Percentiles rank a stretch among this genome's conserved stretches.
phyloP scores from a whole-genome alignment of 2,888 invertebrate species.

The Sturmia bella region DNA sequence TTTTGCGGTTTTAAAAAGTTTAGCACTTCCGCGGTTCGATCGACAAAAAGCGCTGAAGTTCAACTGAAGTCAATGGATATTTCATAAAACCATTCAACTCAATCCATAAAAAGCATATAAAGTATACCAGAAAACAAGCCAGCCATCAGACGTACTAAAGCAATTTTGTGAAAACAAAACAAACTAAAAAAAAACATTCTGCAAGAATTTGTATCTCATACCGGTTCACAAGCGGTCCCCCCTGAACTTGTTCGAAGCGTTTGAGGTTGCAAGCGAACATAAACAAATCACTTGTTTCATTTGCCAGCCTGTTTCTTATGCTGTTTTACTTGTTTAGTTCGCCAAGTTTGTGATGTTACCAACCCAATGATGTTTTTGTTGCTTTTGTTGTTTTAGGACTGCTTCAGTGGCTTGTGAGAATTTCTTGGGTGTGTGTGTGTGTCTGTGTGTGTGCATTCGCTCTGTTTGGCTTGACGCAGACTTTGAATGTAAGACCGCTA shows the following conservation, averaged over 20 bases:
- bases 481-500: not conserved
- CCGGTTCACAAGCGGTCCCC: not conserved
- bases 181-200: conserved; percentile 28
- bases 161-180: conserved; percentile 44
- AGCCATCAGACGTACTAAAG: conserved; percentile 44
- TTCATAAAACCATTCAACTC: conserved; percentile 72
- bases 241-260: conserved; percentile 14
- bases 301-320: conserved; percentile 22
- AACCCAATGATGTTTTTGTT: conserved; percentile 30
- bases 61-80: conserved; percentile 75
- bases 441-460: not conserved
- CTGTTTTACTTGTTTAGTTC: conserved; percentile 1
- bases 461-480: conserved; percentile 7
- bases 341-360: conserved; percentile 45
- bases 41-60: conserved; percentile 79
- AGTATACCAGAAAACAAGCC: conserved; percentile 43
- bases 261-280: conserved; percentile 48
- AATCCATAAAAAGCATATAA: conserved; percentile 68
- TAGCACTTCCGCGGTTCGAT: conserved; percentile 74
- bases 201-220: conserved; percentile 50
- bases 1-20: conserved; percentile 46
- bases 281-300: conserved; percentile 39
- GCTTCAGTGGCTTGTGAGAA: not conserved
- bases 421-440: too few relatives aligned
- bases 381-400: conserved; percentile 30